Conservation (phyloP, 2,888 invertebrate species). For the Azorinus chamasolen region DNA sequence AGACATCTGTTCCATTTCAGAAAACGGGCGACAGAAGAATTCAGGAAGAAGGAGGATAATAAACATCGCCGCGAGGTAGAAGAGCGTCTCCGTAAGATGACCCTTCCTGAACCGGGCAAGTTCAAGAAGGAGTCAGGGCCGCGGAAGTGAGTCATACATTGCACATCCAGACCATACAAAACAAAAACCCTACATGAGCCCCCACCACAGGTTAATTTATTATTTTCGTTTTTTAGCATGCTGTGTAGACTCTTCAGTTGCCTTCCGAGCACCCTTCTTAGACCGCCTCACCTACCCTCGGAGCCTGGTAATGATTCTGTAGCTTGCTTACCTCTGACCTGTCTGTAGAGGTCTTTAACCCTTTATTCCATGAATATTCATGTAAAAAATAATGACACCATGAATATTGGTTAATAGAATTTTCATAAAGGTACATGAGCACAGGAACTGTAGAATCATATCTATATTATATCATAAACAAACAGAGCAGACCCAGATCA, state of each 20-base stretch:
- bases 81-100: slow-evolving; percentile 61
- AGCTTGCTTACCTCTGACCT: too few species aligned
- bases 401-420: too few species aligned
- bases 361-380: too few species aligned
- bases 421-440: too few species aligned
- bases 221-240: slow-evolving; percentile 56
- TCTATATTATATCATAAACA: too few species aligned
- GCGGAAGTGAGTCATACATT: slow-evolving; percentile 57
- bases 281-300: too few species aligned
- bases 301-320: too few species aligned
- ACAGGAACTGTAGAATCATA: too few species aligned
- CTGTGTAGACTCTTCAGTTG: slow-evolving; percentile 15
- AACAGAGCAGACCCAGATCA: too few species aligned
- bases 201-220: slow-evolving; percentile 52
- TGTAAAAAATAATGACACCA: too few species aligned
- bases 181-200: slow-evolving; percentile 39
- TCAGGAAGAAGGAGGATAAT: slow-evolving; percentile 74
- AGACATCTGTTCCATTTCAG: slow-evolving; percentile 63
- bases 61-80: slow-evolving; percentile 76
- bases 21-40: slow-evolving; percentile 80
- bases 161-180: slow-evolving; percentile 26
- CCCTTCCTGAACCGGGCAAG: slow-evolving; percentile 6
- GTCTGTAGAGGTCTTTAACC: too few species aligned
- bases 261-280: too few species aligned
- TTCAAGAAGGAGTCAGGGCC: slow-evolving; percentile 33